Base-by-base conservation (phyloP, 2,113 vertebrate genomes). In the Ariopsis seemanni region DNA sequence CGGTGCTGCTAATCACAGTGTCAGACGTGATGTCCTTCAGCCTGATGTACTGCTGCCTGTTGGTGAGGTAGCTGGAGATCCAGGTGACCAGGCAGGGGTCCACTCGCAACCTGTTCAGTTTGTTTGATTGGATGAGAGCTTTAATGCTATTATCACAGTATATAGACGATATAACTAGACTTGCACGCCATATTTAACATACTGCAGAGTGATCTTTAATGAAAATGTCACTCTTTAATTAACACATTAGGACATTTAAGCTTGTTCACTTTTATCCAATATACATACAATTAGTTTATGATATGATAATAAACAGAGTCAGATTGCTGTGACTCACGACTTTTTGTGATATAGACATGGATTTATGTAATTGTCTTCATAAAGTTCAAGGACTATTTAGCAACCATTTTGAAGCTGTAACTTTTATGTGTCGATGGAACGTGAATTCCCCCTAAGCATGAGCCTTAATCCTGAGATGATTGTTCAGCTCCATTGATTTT, bases 401-500 rank as follows among this genome's bases (percentile, higher is more conserved):
- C 86, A 53, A 27, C 7, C 15, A 53, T 20, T 77, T 82, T 62
- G 42, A 74, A 50, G 17, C 48, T 71, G 58, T 87, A 48, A 75
- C 69, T 52, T 27, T 53, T 34, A 55, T 1, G 8, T 83, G 58
- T 82, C 77, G 71, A 87, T 87, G 50, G 57, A 22, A 87, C 63
- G 79, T 72, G 57, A 83, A 77, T 65, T 48, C 7, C 71, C 34
- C 55, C 50, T 69, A 55, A 84, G 74, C 42, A 78, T 55, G 15
- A 50, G 48, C 55, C 52, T 50, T 87, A 79, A 89, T 87, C 86
- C 86, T 72, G 34, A 85, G 63, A 72, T 85, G 79, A 89, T 89
- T 63, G 83, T 83, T 87, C 63, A 74, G 77, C 55, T 80, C 74
- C 71, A 90, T 89, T 87, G 85, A 87, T 89, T 89, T 85, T 67